Conservation (phyloP, 2,888 invertebrate species). For the Aelia acuminata region DNA sequence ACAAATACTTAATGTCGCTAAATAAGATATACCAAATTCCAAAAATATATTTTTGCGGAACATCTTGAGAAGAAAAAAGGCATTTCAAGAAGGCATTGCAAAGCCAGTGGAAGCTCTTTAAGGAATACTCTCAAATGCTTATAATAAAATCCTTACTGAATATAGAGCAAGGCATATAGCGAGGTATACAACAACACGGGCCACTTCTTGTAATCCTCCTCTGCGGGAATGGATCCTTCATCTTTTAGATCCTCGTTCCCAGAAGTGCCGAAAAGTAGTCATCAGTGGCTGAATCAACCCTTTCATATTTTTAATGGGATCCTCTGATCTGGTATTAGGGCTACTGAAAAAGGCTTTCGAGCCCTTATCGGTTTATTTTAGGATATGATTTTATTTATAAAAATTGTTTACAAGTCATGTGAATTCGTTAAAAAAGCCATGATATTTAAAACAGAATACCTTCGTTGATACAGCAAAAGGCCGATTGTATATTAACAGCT, state of each 20-base stretch:
- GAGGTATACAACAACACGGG: neutral
- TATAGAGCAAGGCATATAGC: neutral
- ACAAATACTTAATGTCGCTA: too few relatives aligned
- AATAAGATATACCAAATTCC: too few relatives aligned
- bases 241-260: neutral
- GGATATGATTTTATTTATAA: too few relatives aligned
- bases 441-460: too few relatives aligned
- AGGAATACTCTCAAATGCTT: neutral
- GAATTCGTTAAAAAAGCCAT: too few relatives aligned
- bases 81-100: neutral
- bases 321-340: neutral
- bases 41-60: neutral
- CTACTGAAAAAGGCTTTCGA: neutral
- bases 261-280: neutral
- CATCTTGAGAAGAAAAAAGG: neutral
- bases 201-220: neutral
- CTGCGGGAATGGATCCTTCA: neutral
- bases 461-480: too few relatives aligned
- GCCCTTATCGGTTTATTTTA: neutral
- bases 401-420: too few relatives aligned
- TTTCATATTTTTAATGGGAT: neutral
- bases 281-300: neutral
- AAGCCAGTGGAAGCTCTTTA: neutral
- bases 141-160: neutral
- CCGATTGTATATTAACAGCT: too few relatives aligned